phyloP scores from a whole-genome alignment of 37 sponge, comb jelly and placozoan species.

The Ephydatia muelleri region DNA sequence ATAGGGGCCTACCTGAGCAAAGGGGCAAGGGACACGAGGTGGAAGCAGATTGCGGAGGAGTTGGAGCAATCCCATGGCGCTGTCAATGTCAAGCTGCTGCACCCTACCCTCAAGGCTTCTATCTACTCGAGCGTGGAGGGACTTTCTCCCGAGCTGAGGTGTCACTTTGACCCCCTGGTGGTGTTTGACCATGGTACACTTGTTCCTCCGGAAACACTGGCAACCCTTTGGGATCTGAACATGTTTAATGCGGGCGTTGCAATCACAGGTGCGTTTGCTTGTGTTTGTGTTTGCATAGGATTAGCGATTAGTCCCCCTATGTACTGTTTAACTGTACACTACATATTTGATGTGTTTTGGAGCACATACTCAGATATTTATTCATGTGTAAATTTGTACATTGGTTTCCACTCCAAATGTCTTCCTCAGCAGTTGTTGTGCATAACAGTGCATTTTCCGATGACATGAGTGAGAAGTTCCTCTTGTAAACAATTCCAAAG shows the following conservation, averaged over 20 bases:
- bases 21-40: conserved; percentile 13
- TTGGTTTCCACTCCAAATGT: too few species aligned
- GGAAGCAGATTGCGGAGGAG: conserved; percentile 45
- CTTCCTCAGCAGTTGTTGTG: not conserved
- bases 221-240: conserved; percentile 51
- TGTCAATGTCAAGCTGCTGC: conserved; percentile 21
- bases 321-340: too few species aligned
- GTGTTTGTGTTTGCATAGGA: conserved; percentile 9
- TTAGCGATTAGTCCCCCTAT: too few species aligned
- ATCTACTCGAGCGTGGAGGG: conserved; percentile 66
- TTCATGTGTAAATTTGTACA: too few species aligned
- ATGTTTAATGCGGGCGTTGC: conserved; percentile 32
- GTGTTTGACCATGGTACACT: conserved; percentile 68
- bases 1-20: conserved; percentile 30
- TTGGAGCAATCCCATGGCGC: conserved; percentile 36
- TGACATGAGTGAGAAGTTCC: too few species aligned
- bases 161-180: conserved; percentile 51
- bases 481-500: too few species aligned
- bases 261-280: conserved; percentile 38
- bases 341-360: too few species aligned
- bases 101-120: conserved; percentile 57
- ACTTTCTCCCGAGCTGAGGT: conserved; percentile 25
- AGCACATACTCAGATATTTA: too few species aligned
- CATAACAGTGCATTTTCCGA: too few species aligned
- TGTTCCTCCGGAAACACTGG: conserved; percentile 42